These are phyloP conservation scores for Myopa testacea DNA, from an alignment of 2,888 invertebrate genomes.

Conservation along the genomic window DNA sequence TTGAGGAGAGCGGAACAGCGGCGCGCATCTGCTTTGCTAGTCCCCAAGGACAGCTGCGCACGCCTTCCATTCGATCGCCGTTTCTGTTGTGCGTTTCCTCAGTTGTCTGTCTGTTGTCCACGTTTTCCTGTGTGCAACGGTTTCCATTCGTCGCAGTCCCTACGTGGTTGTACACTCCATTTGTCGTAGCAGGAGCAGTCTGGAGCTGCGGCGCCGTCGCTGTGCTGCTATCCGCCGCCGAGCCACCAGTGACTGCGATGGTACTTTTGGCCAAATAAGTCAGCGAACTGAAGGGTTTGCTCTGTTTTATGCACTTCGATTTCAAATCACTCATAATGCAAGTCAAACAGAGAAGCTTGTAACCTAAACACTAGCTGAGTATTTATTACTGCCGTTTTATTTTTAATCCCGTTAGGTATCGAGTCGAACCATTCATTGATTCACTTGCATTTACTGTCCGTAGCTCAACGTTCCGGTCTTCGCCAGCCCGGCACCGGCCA, in stretches of 20 bases:
- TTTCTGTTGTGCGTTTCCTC: not conserved
- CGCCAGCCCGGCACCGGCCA: not conserved
- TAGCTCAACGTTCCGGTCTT: not conserved
- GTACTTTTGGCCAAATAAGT: constrained; percentile 54
- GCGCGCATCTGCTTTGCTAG: constrained; percentile 43
- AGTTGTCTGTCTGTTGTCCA: constrained; percentile 5
- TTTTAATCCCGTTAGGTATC: not conserved
- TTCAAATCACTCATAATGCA: constrained; percentile 45
- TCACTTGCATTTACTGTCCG: constrained; percentile 6
- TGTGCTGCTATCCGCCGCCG: constrained; percentile 37
- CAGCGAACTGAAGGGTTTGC: constrained; percentile 53
- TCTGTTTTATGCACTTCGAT: constrained; percentile 41
- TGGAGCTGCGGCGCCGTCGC: constrained; percentile 33
- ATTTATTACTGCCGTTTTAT: not conserved
- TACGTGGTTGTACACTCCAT: constrained; percentile 10
- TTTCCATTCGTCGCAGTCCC: constrained; percentile 21
- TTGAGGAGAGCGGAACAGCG: constrained; percentile 42
- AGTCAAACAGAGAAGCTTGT: not conserved
- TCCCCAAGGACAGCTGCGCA: constrained; percentile 49
- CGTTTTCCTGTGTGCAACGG: constrained; percentile 40
- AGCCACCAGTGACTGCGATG: constrained; percentile 49
- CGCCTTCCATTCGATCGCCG: constrained; percentile 46
- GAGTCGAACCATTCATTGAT: not conserved
- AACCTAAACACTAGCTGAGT: not conserved
- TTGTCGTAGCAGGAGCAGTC: constrained; percentile 28